Base-by-base conservation (phyloP, 1,140 invertebrate genomes). In the Gonatopus flavifemur region DNA sequence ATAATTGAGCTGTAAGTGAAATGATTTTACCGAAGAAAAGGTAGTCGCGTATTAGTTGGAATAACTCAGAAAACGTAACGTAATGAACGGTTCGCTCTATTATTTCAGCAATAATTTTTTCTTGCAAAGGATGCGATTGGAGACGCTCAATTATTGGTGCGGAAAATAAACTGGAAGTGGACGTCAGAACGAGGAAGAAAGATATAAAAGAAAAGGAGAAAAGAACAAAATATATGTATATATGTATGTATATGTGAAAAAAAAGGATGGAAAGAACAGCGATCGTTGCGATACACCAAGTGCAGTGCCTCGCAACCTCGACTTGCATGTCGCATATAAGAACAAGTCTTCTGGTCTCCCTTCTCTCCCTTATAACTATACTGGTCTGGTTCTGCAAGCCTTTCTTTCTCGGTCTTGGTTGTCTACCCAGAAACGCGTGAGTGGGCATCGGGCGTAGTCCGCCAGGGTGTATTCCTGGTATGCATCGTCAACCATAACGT, bases 401-500 rank as follows among this genome's bases (percentile, higher is more conserved):
- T 50, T 48, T 33, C 37, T 53, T 46, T 38, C n/a, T 49, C 22
- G 32, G 24, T 12, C 25, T 28, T 12, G 25, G 6, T 28, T 39
- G 33, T 21, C 37, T 43, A 58, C 24, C 20, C 28, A 56, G 56
- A 49, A 48, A 55, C 41, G 51, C 32, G 45, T 37, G 41, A 58
- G 43, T 49, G 33, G 35, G 33, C 52, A 51, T 46, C 47, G 31
- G n/a, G 43, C 48, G 36, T n/a, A 53, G 52, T 47, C 37, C 55
- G 49, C 46, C 44, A 45, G 20, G 53, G 53, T 59, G 53, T 59
- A 59, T 52, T 49, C 52, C 38, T n/a, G 33, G 55, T 33, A 32
- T 46, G 46, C 52, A 59, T 15, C 31, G 40, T 24, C 41, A 20
- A 49, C 50, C 53, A 48, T 54, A 52, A 64, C 51, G 48, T 54